Evolutionary conservation across 2,113 vertebrate genomes (phyloP).

Genomic region (Progne subis): DNA sequence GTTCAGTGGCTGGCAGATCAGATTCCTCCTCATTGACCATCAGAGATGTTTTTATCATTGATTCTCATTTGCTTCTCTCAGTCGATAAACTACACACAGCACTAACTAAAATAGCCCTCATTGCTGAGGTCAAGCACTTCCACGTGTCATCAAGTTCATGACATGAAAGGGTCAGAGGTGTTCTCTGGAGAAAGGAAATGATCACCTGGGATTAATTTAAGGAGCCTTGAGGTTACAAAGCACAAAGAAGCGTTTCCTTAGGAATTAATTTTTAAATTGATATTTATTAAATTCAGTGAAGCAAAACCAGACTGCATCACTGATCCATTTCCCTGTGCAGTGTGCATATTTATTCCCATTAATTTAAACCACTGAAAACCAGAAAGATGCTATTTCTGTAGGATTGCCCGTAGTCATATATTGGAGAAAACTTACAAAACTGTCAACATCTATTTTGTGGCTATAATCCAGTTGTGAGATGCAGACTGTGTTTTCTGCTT

Average conservation of each 20-base stretch:
- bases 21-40: not conserved
- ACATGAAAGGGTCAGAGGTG: not conserved
- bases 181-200: not conserved
- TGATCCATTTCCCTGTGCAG: not conserved
- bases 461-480: not conserved
- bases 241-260: not conserved
- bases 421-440: not conserved
- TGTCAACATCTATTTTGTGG: not conserved
- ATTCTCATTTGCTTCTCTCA: not conserved
- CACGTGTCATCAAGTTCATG: not conserved
- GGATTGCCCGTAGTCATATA: not conserved
- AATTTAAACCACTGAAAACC: not conserved
- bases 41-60: not conserved
- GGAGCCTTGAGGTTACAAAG: not conserved
- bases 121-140: not conserved
- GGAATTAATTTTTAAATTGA: not conserved
- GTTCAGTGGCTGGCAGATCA: not conserved
- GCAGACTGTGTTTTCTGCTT: not conserved
- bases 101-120: not conserved
- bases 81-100: not conserved
- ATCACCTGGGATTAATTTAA: not conserved
- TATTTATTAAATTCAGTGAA: not conserved
- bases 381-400: not conserved
- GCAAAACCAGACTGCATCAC: not conserved
- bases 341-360: not conserved